Conservation (phyloP, 2,888 invertebrate species). For the Pandemis heparana region DNA sequence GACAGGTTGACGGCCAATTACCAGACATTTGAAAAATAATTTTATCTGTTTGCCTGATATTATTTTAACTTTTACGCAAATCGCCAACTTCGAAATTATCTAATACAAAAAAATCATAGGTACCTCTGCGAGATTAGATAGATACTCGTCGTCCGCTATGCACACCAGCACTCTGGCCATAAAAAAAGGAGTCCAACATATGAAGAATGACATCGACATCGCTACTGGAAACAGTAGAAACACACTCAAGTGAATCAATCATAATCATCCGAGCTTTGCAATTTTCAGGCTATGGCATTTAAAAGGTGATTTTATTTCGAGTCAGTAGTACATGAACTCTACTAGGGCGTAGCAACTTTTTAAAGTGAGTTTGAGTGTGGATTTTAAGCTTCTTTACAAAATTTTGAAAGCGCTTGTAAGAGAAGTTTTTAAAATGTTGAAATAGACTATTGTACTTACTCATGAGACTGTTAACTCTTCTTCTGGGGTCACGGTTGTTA, state of each 20-base stretch:
- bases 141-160: constrained; percentile 54
- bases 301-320: too few relatives aligned
- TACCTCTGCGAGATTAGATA: constrained; percentile 59
- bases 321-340: too few relatives aligned
- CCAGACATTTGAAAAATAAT: too few relatives aligned
- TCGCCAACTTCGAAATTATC: not conserved
- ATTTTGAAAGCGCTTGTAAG: not conserved
- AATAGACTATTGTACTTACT: constrained; percentile 55
- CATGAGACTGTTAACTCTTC: constrained; percentile 66
- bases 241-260: not conserved
- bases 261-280: too few relatives aligned
- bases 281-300: too few relatives aligned
- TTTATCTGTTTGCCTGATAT: too few relatives aligned
- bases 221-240: constrained; percentile 64
- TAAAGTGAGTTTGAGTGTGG: too few relatives aligned
- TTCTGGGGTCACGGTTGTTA: constrained; percentile 63
- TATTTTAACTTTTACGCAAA: not conserved
- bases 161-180: constrained; percentile 61
- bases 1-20: too few relatives aligned
- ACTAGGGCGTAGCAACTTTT: too few relatives aligned
- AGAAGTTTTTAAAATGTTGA: not conserved
- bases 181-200: constrained; percentile 77
- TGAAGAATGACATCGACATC: constrained; percentile 73
- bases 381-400: not conserved
- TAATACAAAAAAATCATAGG: constrained; percentile 37